Evolutionary conservation across 1,140 invertebrate species (phyloP).

Genomic region (Dendroctonus ponderosae): DNA sequence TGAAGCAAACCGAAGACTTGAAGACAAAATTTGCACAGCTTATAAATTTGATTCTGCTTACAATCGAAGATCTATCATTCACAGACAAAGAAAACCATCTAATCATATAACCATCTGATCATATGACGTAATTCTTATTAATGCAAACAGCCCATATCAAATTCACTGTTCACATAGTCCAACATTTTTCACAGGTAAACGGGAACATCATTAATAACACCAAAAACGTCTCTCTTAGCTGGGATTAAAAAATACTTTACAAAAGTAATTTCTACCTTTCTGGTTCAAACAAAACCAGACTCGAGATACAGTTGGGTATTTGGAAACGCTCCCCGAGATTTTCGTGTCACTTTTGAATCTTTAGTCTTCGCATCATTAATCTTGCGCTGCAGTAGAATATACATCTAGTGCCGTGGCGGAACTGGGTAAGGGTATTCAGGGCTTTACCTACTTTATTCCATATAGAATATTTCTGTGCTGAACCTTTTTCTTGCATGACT

Average conservation of each 20-base stretch:
- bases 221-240: constrained; percentile 10
- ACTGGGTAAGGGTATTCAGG: constrained; percentile 4
- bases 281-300: constrained; percentile 40
- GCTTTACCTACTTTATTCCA: neutral
- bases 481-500: too few relatives aligned
- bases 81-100: too few relatives aligned
- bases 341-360: constrained; percentile 48
- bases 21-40: too few relatives aligned
- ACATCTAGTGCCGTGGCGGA: constrained; percentile 17
- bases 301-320: constrained; percentile 41
- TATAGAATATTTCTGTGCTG: too few relatives aligned
- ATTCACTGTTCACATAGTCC: too few relatives aligned
- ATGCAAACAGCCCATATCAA: too few relatives aligned
- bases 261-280: constrained; percentile 30
- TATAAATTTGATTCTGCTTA: too few relatives aligned
- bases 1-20: too few relatives aligned
- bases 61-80: too few relatives aligned
- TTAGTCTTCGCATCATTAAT: constrained; percentile 46
- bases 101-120: too few relatives aligned
- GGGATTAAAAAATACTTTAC: constrained; percentile 28
- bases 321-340: constrained; percentile 44
- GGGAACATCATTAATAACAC: constrained; percentile 26
- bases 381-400: constrained; percentile 41
- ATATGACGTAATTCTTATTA: too few relatives aligned
- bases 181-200: constrained; percentile 19